Conservation (phyloP, 2,113 vertebrate species). For the Casuarius casuarius region DNA sequence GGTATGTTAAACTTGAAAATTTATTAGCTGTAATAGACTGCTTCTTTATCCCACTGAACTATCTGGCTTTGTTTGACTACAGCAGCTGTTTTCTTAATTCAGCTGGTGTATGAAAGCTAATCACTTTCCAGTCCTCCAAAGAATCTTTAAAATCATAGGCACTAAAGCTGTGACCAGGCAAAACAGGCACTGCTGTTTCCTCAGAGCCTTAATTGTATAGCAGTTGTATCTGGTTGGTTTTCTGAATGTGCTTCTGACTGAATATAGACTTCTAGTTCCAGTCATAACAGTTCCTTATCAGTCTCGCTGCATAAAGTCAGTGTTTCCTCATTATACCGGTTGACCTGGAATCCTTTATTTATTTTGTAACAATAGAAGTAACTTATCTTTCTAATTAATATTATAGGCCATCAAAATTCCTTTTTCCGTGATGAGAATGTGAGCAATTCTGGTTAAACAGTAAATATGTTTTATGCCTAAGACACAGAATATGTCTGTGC, state of each 20-base stretch:
- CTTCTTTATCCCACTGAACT: conserved; percentile 23
- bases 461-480: neutral
- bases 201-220: neutral
- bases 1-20: conserved; percentile 26
- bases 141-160: conserved; percentile 25
- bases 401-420: neutral
- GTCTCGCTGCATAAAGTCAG: neutral
- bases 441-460: neutral
- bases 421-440: neutral
- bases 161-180: neutral
- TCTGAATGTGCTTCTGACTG: neutral
- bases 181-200: neutral
- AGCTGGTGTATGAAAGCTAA: conserved; percentile 14
- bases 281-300: neutral
- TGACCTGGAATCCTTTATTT: neutral
- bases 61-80: conserved; percentile 49
- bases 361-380: neutral
- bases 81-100: conserved; percentile 63
- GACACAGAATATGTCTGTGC: neutral
- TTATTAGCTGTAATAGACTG: conserved; percentile 49
- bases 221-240: neutral
- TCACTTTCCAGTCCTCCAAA: conserved; percentile 22
- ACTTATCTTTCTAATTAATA: neutral
- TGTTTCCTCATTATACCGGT: neutral
- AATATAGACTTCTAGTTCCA: neutral